Base-by-base conservation (phyloP, 2,888 invertebrate genomes). In the Tipula helvola region DNA sequence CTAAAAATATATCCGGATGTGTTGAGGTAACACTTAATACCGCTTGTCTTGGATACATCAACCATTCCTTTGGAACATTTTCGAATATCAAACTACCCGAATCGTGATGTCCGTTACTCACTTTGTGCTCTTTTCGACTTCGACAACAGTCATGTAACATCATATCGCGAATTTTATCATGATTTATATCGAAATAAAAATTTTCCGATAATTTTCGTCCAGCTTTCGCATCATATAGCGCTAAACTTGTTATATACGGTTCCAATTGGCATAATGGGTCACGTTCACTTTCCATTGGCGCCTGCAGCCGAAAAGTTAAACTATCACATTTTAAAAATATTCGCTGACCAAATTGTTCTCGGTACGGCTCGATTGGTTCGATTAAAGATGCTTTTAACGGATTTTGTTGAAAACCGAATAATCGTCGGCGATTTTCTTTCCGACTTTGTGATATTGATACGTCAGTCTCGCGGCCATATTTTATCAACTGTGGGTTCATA, bases 121-220 rank as follows among this genome's bases (percentile, higher is more conserved):
- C 87, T 18, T 88, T 88, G 85, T 89, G 88, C 83, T 87, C 87
- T 47, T 83, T 87, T 87, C 87, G 88, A 12, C 83, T 47, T 13
- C 86, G 83, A 44, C 83, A 36, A 16, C 85, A 52, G 47, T 86
- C 52, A 47, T 44, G 18, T 86, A 89, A 92, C 87, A 94, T 89
- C 90, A 95, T 92, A 87, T 93, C 93, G 86, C 93, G 91, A n/a
- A 96, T 95, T 88, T 94, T 93, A 10, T 94, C 93, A 89, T 95
- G 94, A 92, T 97, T 97, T 16, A 97, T 93, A 91, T 97, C 96
- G 90, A 97, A 97, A 91, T 97, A 95, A 92, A 98, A 98, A 92
- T 97, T 97, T 91, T 98, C 98, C 1, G 97, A 96, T 88, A 99
- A 93, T 92, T 98, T 98, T 90, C 95, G 94, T 52, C 96, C 96